Evolutionary conservation across 2,113 vertebrate species (phyloP).

Genomic region (Hippocampus mohnikei): DNA sequence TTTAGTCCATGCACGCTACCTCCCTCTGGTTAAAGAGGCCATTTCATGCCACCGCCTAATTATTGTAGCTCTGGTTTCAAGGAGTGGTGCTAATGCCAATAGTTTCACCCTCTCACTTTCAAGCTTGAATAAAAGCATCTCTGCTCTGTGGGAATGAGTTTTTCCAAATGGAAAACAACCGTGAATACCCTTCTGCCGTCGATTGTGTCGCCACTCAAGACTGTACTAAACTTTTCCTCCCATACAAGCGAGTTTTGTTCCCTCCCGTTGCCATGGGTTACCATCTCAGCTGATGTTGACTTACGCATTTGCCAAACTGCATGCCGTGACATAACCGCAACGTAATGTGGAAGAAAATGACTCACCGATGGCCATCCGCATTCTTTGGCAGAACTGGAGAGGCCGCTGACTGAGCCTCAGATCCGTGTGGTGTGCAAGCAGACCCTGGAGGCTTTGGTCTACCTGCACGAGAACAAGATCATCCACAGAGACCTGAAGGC

Average conservation of each 20-base stretch:
- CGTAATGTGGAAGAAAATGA: constrained; percentile 7
- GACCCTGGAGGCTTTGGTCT: constrained; percentile 87
- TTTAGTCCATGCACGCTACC: constrained; percentile 39
- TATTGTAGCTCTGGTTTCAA: constrained; percentile 64
- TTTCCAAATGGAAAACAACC: background rate
- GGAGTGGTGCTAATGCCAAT: constrained; percentile 40
- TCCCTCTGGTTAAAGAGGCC: constrained; percentile 31
- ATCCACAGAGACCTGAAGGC: constrained; percentile 98
- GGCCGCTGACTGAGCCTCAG: constrained; percentile 92
- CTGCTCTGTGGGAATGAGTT: constrained; percentile 3
- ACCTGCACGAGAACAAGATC: constrained; percentile 95
- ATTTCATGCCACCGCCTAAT: constrained; percentile 50
- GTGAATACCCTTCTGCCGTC: constrained; percentile 3
- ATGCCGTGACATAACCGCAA: constrained; percentile 5
- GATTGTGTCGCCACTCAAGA: background rate
- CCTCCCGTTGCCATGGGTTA: constrained; percentile 31
- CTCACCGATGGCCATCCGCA: constrained; percentile 3
- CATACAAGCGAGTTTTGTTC: constrained; percentile 19
- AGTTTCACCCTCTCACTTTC: constrained; percentile 39
- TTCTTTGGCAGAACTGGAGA: constrained; percentile 84
- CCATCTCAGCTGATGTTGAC: constrained; percentile 10
- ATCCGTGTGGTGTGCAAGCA: constrained; percentile 95
- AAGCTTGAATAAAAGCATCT: constrained; percentile 26
- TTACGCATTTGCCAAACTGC: constrained; percentile 12
- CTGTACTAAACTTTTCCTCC: background rate